phyloP scores from a whole-genome alignment of 2,113 vertebrate genomes.

The Chloroceryle aenea region DNA sequence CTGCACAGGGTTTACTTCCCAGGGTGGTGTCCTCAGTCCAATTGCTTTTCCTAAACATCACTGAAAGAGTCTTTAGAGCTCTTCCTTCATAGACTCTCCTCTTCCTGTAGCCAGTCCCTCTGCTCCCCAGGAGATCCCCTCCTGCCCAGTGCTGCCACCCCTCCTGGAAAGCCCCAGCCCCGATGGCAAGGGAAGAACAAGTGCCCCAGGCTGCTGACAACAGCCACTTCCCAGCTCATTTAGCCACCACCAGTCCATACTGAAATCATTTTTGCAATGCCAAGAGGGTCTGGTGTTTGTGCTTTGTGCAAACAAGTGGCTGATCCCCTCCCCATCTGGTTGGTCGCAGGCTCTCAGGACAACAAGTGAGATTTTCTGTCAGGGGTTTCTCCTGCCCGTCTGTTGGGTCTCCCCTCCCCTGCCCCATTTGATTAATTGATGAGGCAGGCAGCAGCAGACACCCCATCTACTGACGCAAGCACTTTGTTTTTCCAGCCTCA shows the following conservation, averaged over 20 bases:
- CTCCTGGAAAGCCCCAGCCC: not conserved
- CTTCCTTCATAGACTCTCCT: not conserved
- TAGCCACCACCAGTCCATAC: not conserved
- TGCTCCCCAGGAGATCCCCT: not conserved
- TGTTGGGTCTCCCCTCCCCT: not conserved
- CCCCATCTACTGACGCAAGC: not conserved
- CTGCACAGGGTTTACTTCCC: not conserved
- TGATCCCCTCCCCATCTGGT: not conserved
- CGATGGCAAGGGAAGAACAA: not conserved
- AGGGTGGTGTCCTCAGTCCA: not conserved
- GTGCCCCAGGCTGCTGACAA: accelerated
- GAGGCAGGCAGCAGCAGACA: not conserved
- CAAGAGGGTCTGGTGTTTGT: not conserved
- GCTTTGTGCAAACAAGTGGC: not conserved
- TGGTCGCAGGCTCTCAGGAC: not conserved
- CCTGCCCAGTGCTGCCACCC: accelerated
- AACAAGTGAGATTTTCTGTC: not conserved
- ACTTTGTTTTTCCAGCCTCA: conserved; percentile 22
- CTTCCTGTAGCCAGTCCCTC: not conserved
- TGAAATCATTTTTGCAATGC: not conserved
- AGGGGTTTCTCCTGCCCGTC: not conserved
- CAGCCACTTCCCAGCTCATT: not conserved
- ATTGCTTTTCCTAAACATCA: accelerated
- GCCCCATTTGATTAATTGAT: not conserved
- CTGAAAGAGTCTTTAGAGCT: not conserved